Evolutionary conservation across 2,797 vertebrate genomes (phyloP), one percentile per base, ranked within the genome.

Genomic region (Molossus alvarezi): DNA sequence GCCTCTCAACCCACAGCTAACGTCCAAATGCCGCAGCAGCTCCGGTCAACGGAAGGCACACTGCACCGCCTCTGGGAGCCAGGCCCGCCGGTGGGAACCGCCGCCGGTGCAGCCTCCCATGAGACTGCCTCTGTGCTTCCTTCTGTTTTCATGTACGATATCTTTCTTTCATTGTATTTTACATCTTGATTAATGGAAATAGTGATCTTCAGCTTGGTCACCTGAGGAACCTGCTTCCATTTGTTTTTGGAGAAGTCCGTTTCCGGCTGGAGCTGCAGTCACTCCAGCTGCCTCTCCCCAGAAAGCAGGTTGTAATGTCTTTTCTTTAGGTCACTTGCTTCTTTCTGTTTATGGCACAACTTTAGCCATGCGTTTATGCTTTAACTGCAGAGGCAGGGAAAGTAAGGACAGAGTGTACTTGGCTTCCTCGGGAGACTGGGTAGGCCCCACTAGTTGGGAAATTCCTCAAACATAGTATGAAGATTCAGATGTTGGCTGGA

Each of bases 111-210:
- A 64, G 6, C 6, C 18, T 2, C 12, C 65, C 13, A 21, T 57
- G 33, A 88, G 27, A 64, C 12, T 21, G 25, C 4, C 53, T 79
- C n/a, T n/a, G 41, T 45, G 6, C 6, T 5, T 45, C 41, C 41
- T 45, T 45, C 5, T 45, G 41, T 88, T 90, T 95, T 92, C 87
- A 85, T 90, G 88, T 89, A 96, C 97, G 96, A 95, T 95, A 85
- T 73, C 93, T 95, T 96, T 88, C 81, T 97, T 98, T 98, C 97
- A 93, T 94, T 85, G 2, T 69, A 90, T 92, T 94, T 97, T 95
- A 82, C 92, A 92, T 84, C 57, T 95, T 96, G 53, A 94, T 71
- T 94, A 95, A 53, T 91, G 96, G 76, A 92, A 90, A 95, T 75
- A 94, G 5, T 96, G 81, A 79, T 82, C 92, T 97, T 90, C 33